Base-by-base conservation (phyloP, 1,140 invertebrate genomes). In the Zeugodacus cucurbitae region DNA sequence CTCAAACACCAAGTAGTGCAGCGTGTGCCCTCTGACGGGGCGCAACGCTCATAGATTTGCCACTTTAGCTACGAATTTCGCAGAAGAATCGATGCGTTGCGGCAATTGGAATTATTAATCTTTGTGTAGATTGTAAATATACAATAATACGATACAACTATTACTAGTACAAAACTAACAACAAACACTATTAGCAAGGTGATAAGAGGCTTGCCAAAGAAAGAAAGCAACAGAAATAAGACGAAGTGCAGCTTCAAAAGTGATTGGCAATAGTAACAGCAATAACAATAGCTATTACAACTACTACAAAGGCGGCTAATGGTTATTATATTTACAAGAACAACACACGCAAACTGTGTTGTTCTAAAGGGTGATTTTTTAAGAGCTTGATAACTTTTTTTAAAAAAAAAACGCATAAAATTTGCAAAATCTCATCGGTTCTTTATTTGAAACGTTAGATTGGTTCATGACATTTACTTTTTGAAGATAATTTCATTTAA, bases 31-130 rank as follows among this genome's bases (percentile, higher is more conserved):
- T 54, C n/a, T 41, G 5, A 48, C 70, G 11, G 8, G 3, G 37
- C 26, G 6, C 7, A n/a, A 5, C 44, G 48, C 48, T 54, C 48
- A 54, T 3, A 17, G 1, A 54, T 54, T 82, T 37, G 34, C 34
- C 37, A 74, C 70, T 74, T n/a, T 4, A 44, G 37, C 26, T 44
- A 41, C 44, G 3, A 54, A 48, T 82, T 48, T 82, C 41, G 74
- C 41, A 22, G 11, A 26, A 41, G 22, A 82, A 82, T 82, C 44
- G 74, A 82, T 82, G 41, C 20, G 37, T 34, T 26, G 41, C n/a
- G 37, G 44, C 74, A 82, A 48, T 82, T 48, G 74, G 44, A 82
- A 82, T 82, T 82, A 82, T 82, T 41, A 82, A 82, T 82, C 41
- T 82, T 54, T 82, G 74, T 82, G 41, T 82, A 11, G 22, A 82